Percentiles rank a stretch among this genome's conserved stretches.
Conservation (phyloP, 1,140 invertebrate species). For the Drosophila setifemur region DNA sequence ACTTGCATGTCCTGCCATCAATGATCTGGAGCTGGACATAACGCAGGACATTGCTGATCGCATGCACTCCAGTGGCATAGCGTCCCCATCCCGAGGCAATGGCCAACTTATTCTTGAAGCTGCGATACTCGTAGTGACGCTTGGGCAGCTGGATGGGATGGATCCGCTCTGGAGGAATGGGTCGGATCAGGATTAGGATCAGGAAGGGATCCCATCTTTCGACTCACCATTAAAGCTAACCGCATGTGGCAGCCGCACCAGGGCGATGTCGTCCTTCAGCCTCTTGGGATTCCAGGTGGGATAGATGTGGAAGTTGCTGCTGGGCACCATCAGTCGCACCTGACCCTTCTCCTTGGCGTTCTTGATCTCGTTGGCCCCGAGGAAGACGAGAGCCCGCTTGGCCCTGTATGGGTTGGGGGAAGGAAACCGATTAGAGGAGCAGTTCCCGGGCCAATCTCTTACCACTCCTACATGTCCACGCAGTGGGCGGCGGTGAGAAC, state of each 20-base stretch:
- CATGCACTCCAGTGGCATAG: conserved; percentile 80
- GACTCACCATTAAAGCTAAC: conserved; percentile 83
- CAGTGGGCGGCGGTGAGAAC: conserved; percentile 86
- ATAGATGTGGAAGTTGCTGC: conserved; percentile 83
- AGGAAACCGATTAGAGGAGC: background rate
- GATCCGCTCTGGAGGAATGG: conserved; percentile 82
- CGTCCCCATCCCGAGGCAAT: conserved; percentile 84
- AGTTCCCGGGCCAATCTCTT: background rate
- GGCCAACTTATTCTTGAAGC: conserved; percentile 79
- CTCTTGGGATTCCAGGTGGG: conserved; percentile 82
- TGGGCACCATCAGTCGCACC: conserved; percentile 74
- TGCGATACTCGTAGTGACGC: conserved; percentile 72
- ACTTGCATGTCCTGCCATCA: conserved; percentile 84
- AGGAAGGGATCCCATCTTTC: no score
- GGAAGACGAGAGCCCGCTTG: conserved; percentile 76
- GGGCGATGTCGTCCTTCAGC: conserved; percentile 84
- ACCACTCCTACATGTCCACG: conserved; percentile 68
- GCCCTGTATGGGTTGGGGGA: conserved; percentile 64
- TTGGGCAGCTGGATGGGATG: conserved; percentile 82
- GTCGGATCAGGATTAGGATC: no score
- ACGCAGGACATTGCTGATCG: conserved; percentile 76
- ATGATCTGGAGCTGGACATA: conserved; percentile 84
- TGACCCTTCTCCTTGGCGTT: conserved; percentile 80
- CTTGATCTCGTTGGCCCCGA: conserved; percentile 83
- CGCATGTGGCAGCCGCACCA: conserved; percentile 83